These are phyloP conservation scores for Psittacula echo DNA, from an alignment of 2,797 vertebrate species.

Conservation along the genomic window DNA sequence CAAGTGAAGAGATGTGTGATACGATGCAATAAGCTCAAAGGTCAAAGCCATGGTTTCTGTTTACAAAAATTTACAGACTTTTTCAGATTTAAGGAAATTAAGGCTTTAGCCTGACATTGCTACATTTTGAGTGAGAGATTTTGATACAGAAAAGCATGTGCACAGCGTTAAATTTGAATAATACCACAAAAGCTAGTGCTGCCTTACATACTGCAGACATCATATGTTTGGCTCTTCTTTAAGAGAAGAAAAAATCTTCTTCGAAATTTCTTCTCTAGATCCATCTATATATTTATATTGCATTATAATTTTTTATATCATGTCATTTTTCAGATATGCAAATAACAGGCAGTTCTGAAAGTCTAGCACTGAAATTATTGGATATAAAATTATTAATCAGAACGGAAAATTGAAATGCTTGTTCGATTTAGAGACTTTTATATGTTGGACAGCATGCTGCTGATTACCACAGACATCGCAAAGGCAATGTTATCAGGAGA, in stretches of 20 bases:
- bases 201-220: neutral
- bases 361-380: neutral
- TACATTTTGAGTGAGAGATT: neutral
- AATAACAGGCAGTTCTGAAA: neutral
- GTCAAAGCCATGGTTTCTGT: neutral
- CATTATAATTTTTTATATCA: neutral
- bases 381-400: neutral
- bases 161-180: neutral
- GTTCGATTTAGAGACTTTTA: neutral
- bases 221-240: neutral
- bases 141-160: neutral
- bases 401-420: neutral
- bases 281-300: neutral
- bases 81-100: neutral
- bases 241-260: neutral
- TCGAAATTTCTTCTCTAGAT: neutral
- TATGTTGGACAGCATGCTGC: neutral
- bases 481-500: slow-evolving; percentile 17
- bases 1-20: neutral
- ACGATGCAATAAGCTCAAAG: neutral
- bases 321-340: neutral
- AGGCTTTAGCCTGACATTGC: neutral
- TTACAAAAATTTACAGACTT: neutral
- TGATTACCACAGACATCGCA: neutral
- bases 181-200: neutral